These are phyloP conservation scores for Suncus etruscus DNA, from an alignment of 2,113 vertebrate species.

Conservation along the genomic window DNA sequence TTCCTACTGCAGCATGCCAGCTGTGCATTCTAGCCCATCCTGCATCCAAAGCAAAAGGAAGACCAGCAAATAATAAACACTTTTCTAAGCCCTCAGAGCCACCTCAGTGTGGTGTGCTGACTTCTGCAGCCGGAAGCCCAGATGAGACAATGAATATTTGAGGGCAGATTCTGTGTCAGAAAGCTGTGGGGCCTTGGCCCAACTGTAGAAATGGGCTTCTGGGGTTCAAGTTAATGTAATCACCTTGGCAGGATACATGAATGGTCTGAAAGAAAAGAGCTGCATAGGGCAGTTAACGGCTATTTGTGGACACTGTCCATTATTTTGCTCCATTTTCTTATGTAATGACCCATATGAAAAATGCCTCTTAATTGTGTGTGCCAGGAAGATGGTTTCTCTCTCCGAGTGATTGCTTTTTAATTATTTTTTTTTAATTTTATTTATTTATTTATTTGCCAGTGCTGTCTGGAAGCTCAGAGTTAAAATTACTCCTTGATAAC, in stretches of 20 bases:
- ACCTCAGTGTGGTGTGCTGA: background rate
- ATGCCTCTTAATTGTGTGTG: conserved; percentile 47
- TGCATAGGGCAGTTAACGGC: background rate
- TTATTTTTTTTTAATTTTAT: conserved; percentile 12
- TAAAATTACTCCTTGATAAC: conserved; percentile 48
- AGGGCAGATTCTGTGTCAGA: conserved; percentile 63
- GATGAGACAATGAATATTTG: conserved; percentile 45
- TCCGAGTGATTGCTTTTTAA: conserved; percentile 22
- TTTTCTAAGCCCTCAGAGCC: conserved; percentile 1
- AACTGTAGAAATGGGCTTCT: conserved; percentile 57
- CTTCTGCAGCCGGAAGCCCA: conserved; percentile 14
- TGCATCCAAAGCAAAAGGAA: conserved; percentile 36
- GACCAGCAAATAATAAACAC: background rate
- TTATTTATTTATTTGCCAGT: background rate
- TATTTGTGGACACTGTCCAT: conserved; percentile 3
- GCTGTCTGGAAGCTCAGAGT: conserved; percentile 21
- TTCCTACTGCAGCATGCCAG: background rate
- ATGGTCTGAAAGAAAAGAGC: background rate
- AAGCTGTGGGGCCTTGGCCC: background rate
- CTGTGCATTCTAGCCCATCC: background rate
- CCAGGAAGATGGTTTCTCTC: conserved; percentile 33
- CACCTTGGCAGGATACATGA: conserved; percentile 38
- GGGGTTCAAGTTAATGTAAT: conserved; percentile 24
- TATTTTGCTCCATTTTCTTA: conserved; percentile 25
- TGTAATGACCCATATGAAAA: conserved; percentile 55